Evolutionary conservation across 2,888 invertebrate species (phyloP), one percentile per base, ranked within the genome.

Genomic region (Ctenicera cuprea): DNA sequence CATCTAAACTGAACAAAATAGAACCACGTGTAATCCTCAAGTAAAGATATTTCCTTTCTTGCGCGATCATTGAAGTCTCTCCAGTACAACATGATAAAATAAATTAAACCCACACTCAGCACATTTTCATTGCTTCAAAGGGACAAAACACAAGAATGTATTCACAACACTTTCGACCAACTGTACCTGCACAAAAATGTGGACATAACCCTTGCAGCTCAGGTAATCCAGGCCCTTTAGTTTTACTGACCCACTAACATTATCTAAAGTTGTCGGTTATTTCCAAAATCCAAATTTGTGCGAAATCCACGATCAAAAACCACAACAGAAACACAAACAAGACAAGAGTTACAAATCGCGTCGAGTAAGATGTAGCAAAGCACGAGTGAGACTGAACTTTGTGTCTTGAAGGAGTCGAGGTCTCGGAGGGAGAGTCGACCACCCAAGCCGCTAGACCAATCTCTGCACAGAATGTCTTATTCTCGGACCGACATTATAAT

Each of bases 391-490:
- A 84, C 83, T 84, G 83, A 84, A 84, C 81, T 80, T 79, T 80
- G 82, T 80, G 80, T 74, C 66, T 71, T 61, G 59, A 74, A 63
- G 63, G 67, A 74, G 71, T 63, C 68, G 77, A 71, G 76, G 79
- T 75, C 76, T 71, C 78, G 76, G 72, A 75, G 77, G 71, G 76
- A 72, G 69, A 78, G 78, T 79, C 85, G 87, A 87, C 87, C 87
- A 87, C 87, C 87, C 87, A 87, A 84, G 85, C 86, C 83, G 85
- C 85, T 84, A 86, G 86, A 86, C 86, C 87, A 87, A 87, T 87
- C 87, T 86, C 85, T 81, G 85, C 84, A 80, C 85, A 86, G 86
- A 86, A 86, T 86, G 87, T 87, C 87, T 87, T 86, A 87, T 85
- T 87, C 85, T 84, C 84, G 84, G 80, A 77, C 84, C 83, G 86